A percentile compares a stretch with the other conserved stretches of the same genome.
Evolutionary conservation across 2,888 invertebrate genomes (phyloP).

Genomic region (Herminia tarsipennalis): DNA sequence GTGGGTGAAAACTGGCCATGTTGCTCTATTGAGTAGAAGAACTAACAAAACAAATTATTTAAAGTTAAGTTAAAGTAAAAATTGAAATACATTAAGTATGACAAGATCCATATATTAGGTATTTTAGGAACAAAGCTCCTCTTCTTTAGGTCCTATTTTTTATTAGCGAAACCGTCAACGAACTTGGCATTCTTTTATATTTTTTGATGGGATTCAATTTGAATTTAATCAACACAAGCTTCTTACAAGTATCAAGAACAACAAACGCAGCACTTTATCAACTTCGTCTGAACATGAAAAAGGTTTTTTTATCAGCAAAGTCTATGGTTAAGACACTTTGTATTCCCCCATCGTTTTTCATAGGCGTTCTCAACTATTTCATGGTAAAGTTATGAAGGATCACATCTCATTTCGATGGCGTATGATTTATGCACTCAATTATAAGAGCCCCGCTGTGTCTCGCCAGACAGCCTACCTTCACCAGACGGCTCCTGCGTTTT

Average conservation of each 20-base stretch:
- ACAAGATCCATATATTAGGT: too few species aligned
- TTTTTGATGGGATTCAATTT: too few species aligned
- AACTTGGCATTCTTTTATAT: too few species aligned
- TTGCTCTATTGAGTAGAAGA: too few species aligned
- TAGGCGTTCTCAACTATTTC: conserved; percentile 39
- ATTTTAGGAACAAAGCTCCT: too few species aligned
- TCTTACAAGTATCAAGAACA: not conserved
- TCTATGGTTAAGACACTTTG: conserved; percentile 23
- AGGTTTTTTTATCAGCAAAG: conserved; percentile 39
- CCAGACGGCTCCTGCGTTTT: conserved; percentile 17
- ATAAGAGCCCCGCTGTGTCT: conserved; percentile 62
- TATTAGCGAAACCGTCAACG: too few species aligned
- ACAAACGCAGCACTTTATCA: conserved; percentile 25
- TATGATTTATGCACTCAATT: conserved; percentile 80
- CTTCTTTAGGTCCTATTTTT: too few species aligned
- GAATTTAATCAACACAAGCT: not conserved
- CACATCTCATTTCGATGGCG: conserved; percentile 70
- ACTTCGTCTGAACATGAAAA: conserved; percentile 20
- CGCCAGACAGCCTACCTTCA: conserved; percentile 29
- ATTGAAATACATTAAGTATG: too few species aligned
- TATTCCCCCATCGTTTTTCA: conserved; percentile 41
- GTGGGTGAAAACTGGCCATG: too few species aligned
- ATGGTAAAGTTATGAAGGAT: conserved; percentile 56
- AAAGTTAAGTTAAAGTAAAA: too few species aligned
- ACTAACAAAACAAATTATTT: too few species aligned